Percentiles rank a stretch among this genome's conserved stretches.
Conservation (phyloP, 2,888 invertebrate species). For the Acanthococcus lagerstroemiae region DNA sequence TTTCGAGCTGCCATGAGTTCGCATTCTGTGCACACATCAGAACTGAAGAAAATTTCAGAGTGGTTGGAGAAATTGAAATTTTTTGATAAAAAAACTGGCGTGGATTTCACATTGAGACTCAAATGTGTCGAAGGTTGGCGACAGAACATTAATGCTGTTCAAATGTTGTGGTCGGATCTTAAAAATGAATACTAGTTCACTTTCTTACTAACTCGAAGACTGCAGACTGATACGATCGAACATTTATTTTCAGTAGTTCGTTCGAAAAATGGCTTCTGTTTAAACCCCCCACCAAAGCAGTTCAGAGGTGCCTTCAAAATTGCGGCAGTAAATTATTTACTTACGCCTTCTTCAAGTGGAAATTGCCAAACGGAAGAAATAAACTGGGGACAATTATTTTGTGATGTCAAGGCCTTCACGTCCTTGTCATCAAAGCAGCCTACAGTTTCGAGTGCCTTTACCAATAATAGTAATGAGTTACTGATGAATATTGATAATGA, state of each 20-base stretch:
- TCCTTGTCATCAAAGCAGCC: not conserved
- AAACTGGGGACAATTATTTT: not conserved
- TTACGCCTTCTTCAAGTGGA: not conserved
- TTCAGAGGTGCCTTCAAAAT: not conserved
- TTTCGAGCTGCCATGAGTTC: not conserved
- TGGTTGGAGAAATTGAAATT: not conserved
- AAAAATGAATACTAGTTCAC: not conserved
- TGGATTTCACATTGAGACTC: not conserved
- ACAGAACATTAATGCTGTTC: not conserved
- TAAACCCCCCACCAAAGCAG: not conserved
- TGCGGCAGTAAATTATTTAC: not conserved
- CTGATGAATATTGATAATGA: not conserved
- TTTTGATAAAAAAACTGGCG: not conserved
- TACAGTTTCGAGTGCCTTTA: not conserved
- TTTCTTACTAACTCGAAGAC: not conserved
- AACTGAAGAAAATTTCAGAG: not conserved
- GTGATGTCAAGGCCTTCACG: not conserved
- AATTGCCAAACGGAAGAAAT: not conserved
- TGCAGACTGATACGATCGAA: not conserved
- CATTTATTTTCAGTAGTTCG: not conserved
- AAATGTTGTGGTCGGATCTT: not conserved
- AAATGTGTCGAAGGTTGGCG: not conserved
- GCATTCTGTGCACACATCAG: not conserved
- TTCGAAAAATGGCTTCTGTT: not conserved
- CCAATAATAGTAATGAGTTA: not conserved